phyloP scores from a whole-genome alignment of 2,888 invertebrate genomes.

The Tetragonula carbonaria region DNA sequence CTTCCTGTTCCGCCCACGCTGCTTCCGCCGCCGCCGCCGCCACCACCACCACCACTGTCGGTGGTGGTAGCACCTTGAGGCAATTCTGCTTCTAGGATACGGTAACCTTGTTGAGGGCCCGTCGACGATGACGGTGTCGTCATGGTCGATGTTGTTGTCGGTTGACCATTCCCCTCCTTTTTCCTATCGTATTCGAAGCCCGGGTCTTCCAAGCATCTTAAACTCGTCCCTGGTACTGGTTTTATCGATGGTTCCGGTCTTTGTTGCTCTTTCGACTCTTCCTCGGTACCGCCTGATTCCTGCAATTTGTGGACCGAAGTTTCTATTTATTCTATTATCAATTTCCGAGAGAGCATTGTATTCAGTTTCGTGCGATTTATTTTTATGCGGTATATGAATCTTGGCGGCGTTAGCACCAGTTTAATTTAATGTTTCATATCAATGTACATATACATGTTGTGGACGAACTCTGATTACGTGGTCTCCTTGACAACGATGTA shows the following conservation, averaged over 20 bases:
- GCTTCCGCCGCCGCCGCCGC: slow-evolving; percentile 63
- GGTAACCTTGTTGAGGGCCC: slow-evolving; percentile 84
- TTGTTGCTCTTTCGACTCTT: slow-evolving; percentile 67
- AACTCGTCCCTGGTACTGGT: slow-evolving; percentile 84
- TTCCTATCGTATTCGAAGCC: slow-evolving; percentile 85
- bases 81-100: slow-evolving; percentile 86
- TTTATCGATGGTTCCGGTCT: slow-evolving; percentile 75
- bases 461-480: no score
- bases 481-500: no score
- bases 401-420: no score
- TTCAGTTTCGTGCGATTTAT: not conserved
- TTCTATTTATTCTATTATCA: not conserved
- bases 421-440: no score
- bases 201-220: slow-evolving; percentile 86
- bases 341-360: not conserved
- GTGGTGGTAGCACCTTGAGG: slow-evolving; percentile 53
- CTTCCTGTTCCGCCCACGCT: slow-evolving; percentile 33
- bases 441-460: no score
- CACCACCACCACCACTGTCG: slow-evolving; percentile 60
- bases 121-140: slow-evolving; percentile 72
- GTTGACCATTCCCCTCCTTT: slow-evolving; percentile 53
- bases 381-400: no score
- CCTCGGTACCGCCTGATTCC: slow-evolving; percentile 62
- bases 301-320: slow-evolving; percentile 2
- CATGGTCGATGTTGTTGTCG: slow-evolving; percentile 73